phyloP scores from a whole-genome alignment of 1,140 invertebrate species.

The Eupristina koningsbergeri region DNA sequence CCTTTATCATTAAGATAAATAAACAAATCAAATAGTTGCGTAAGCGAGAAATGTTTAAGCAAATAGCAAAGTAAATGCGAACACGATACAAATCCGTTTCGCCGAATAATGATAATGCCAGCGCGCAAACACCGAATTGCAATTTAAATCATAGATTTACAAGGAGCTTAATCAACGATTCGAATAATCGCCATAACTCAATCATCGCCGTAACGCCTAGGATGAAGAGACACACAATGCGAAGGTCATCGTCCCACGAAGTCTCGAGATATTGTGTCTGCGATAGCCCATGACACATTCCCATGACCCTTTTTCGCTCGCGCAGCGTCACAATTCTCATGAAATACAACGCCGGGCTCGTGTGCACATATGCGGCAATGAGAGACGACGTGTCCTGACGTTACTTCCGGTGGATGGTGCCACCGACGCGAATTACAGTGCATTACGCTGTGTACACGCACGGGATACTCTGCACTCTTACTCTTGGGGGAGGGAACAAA shows the following conservation, averaged over 20 bases:
- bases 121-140: background rate
- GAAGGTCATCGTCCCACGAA: constrained; percentile 68
- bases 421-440: constrained; percentile 60
- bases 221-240: background rate
- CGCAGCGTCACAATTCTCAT: constrained; percentile 70
- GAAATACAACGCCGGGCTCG: constrained; percentile 68
- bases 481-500: background rate
- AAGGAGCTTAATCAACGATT: background rate
- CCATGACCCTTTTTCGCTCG: constrained; percentile 71
- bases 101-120: background rate
- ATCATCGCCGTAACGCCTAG: background rate
- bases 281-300: constrained; percentile 68
- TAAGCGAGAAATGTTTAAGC: background rate
- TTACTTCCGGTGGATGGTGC: constrained; percentile 70
- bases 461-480: background rate
- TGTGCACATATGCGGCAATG: constrained; percentile 56
- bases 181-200: no score
- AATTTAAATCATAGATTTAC: background rate
- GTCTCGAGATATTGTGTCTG: constrained; percentile 63
- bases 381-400: constrained; percentile 69
- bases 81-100: background rate
- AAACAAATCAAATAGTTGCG: no score
- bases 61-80: background rate
- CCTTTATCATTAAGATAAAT: no score
- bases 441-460: background rate